phyloP scores from a whole-genome alignment of 2,113 vertebrate genomes.

The Nothoprocta perdicaria region DNA sequence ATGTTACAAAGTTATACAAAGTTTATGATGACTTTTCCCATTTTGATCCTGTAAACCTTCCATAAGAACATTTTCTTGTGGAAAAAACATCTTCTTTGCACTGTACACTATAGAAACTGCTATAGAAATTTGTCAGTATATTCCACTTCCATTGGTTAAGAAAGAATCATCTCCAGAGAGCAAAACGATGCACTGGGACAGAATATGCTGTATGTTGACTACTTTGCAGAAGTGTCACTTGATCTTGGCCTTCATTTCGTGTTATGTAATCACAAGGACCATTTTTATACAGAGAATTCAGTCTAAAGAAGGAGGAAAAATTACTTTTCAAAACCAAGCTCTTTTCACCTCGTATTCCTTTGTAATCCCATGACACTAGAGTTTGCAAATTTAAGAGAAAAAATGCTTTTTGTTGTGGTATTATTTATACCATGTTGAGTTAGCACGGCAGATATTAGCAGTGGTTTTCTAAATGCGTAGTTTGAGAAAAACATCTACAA shows the following conservation, averaged over 20 bases:
- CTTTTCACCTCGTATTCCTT: not conserved
- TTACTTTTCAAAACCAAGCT: not conserved
- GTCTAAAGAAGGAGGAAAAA: not conserved
- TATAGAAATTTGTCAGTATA: not conserved
- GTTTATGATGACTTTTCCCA: conserved; percentile 26
- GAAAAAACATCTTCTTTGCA: too few relatives aligned
- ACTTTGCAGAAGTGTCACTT: not conserved
- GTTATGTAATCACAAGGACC: not conserved
- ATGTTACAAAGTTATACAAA: not conserved
- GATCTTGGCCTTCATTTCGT: not conserved
- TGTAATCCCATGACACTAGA: fast-evolving
- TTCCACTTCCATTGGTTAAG: not conserved
- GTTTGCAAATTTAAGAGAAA: not conserved
- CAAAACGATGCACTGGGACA: not conserved
- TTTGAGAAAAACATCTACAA: not conserved
- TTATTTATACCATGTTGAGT: not conserved
- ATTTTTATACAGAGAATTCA: not conserved
- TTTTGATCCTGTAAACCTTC: conserved; percentile 27
- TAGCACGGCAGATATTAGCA: not conserved
- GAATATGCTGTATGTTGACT: not conserved
- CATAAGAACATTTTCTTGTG: not conserved
- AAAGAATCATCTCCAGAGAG: not conserved
- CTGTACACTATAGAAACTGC: not conserved
- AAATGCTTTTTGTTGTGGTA: not conserved
- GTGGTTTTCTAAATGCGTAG: not conserved